These are phyloP conservation scores for Tetropium fuscum DNA, from an alignment of 2,888 invertebrate species.

Conservation along the genomic window DNA sequence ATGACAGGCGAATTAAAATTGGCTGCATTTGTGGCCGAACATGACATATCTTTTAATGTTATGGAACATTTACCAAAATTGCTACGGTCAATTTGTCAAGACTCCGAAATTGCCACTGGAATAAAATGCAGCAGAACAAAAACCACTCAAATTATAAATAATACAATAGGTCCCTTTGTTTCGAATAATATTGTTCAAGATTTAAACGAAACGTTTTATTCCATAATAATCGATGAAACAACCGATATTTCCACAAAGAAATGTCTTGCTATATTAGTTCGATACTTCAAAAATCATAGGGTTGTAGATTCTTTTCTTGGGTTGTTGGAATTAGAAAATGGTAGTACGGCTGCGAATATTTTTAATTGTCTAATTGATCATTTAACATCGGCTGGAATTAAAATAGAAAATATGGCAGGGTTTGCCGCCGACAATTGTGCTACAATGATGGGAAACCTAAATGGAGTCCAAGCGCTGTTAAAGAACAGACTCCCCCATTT, in stretches of 20 bases:
- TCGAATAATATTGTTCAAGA: slow-evolving; percentile 15
- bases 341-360: slow-evolving; percentile 23
- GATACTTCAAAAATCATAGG: slow-evolving; percentile 22
- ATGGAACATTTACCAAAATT: slow-evolving; percentile 46
- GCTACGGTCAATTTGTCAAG: slow-evolving; percentile 41
- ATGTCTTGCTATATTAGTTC: slow-evolving; percentile 31
- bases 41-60: slow-evolving; percentile 46
- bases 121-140: slow-evolving; percentile 44
- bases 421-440: slow-evolving; percentile 35
- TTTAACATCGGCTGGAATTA: slow-evolving; percentile 16
- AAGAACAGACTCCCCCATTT: slow-evolving; percentile 26
- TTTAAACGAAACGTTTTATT: slow-evolving; percentile 30
- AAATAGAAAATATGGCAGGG: slow-evolving; percentile 33
- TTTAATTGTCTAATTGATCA: slow-evolving; percentile 19
- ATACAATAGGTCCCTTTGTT: slow-evolving; percentile 4
- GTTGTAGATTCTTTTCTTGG: slow-evolving; percentile 26
- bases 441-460: slow-evolving; percentile 37
- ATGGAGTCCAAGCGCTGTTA: slow-evolving; percentile 33
- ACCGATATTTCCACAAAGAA: slow-evolving; percentile 37
- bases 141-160: slow-evolving; percentile 30
- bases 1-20: slow-evolving; percentile 36
- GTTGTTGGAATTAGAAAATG: slow-evolving; percentile 4
- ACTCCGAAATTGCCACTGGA: slow-evolving; percentile 45
- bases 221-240: slow-evolving; percentile 31
- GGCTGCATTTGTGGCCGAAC: slow-evolving; percentile 44